Base-by-base conservation (phyloP, 2,797 vertebrate species). In the Adelosebastes latens region DNA sequence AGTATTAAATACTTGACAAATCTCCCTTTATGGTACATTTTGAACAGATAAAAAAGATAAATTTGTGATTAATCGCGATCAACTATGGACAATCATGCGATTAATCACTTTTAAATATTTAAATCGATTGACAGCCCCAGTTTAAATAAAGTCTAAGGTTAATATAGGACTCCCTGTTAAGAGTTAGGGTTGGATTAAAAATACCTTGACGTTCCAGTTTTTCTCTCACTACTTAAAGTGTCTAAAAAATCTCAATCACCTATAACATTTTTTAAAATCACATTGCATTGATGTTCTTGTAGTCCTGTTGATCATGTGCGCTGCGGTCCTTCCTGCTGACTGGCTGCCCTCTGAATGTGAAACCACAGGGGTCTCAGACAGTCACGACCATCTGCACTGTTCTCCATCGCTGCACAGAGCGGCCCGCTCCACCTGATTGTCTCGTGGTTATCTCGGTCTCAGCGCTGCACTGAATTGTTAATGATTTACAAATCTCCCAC, bases 371-470 rank as follows among this genome's bases (percentile, higher is more conserved):
- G n/a, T 29, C 78, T 81, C 63, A 70, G 67, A 80, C 42, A 75
- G 34, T 66, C 70, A 49, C 2, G 66, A 81, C 31, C 55, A 25
- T 72, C 69, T 69, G 34, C 58, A 64, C 60, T 62, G 56, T 72
- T 70, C 76, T 81, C 77, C 87, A 66, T 68, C 27, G 4, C n/a
- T 71, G 85, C 72, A 81, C 77, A 63, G 31, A 77, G 79, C 24
- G 1, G 16, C 32, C 63, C 24, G 59, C 53, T 72, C 73, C 81
- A 70, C 77, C 80, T 85, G 80, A 81, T 22, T 24, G 72, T 85
- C 88, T 84, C 68, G 72, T 86, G 83, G 81, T 82, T 61, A 46
- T 79, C 68, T 60, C 27, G 2, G 42, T 67, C 58, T 79, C 66
- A 32, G 66, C 8, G 3, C 66, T 52, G 75, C 65, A 49, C 4